Percentiles rank a stretch among this genome's conserved stretches.
These are phyloP conservation scores for Corythoichthys haematopterus DNA, from an alignment of 2,113 vertebrate genomes.

Conservation along the genomic window DNA sequence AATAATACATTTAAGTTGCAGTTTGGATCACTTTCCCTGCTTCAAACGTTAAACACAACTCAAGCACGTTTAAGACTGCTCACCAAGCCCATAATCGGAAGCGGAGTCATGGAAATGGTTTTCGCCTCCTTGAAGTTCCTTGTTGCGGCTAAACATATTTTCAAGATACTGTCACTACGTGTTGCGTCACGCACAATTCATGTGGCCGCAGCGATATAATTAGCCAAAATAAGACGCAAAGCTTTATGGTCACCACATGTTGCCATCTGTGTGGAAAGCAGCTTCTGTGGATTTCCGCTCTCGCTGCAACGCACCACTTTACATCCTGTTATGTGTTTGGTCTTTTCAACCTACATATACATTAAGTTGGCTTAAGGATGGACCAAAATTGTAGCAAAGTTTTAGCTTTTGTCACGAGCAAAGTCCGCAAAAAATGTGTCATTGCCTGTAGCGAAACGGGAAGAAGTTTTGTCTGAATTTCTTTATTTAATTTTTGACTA, in stretches of 20 bases:
- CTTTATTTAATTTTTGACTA: not conserved
- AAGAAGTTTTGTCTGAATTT: not conserved
- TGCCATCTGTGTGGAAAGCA: slow-evolving; percentile 34
- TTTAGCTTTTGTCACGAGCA: not conserved
- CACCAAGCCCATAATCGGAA: slow-evolving; percentile 25
- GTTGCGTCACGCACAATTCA: slow-evolving; percentile 58
- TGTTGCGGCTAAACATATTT: slow-evolving; percentile 50
- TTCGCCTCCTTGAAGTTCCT: slow-evolving; percentile 20
- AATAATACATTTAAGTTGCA: not conserved
- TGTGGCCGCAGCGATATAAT: slow-evolving; percentile 59
- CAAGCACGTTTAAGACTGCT: not conserved
- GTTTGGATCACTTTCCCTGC: not conserved
- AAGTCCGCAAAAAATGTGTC: not conserved
- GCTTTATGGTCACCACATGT: slow-evolving; percentile 62
- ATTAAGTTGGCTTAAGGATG: not conserved
- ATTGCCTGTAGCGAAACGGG: too few relatives aligned
- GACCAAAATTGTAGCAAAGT: not conserved
- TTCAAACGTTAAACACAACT: not conserved
- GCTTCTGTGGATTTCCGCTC: slow-evolving; percentile 52
- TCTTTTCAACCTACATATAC: slow-evolving; percentile 2
- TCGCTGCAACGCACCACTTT: slow-evolving; percentile 23
- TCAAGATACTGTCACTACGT: slow-evolving; percentile 45
- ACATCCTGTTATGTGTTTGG: slow-evolving; percentile 5
- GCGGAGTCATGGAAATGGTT: slow-evolving; percentile 16
- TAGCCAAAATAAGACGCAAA: slow-evolving; percentile 51